Percentiles rank a stretch among this genome's conserved stretches.
Evolutionary conservation across 2,797 vertebrate genomes (phyloP).

Genomic region (Phataginus tricuspis): DNA sequence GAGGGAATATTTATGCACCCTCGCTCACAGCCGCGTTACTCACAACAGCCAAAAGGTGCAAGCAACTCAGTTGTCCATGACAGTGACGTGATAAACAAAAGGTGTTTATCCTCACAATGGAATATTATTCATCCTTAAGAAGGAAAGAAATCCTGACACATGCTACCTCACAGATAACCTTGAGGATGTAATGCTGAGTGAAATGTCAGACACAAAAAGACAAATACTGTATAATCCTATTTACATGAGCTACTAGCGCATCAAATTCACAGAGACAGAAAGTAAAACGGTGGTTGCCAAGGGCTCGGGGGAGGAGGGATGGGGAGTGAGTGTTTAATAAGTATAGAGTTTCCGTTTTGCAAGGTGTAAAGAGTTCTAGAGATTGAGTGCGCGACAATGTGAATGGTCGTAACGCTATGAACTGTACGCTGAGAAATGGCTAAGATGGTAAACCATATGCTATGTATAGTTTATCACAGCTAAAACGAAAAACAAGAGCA

Average conservation of each 20-base stretch:
- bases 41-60: background rate
- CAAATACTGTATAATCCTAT: background rate
- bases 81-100: background rate
- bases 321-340: background rate
- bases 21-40: background rate
- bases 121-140: background rate
- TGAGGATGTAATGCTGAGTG: background rate
- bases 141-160: background rate
- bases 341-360: background rate
- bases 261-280: background rate
- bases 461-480: background rate
- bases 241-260: background rate
- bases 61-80: background rate
- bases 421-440: background rate
- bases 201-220: background rate
- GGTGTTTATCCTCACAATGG: background rate
- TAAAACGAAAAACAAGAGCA: background rate
- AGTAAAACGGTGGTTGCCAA: background rate
- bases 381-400: background rate
- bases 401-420: background rate
- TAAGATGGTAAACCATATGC: background rate
- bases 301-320: background rate
- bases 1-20: background rate
- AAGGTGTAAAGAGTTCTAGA: background rate
- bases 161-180: background rate